Conservation (phyloP, 1,140 invertebrate genomes). For the Stenopsyche tienmushanensis region DNA sequence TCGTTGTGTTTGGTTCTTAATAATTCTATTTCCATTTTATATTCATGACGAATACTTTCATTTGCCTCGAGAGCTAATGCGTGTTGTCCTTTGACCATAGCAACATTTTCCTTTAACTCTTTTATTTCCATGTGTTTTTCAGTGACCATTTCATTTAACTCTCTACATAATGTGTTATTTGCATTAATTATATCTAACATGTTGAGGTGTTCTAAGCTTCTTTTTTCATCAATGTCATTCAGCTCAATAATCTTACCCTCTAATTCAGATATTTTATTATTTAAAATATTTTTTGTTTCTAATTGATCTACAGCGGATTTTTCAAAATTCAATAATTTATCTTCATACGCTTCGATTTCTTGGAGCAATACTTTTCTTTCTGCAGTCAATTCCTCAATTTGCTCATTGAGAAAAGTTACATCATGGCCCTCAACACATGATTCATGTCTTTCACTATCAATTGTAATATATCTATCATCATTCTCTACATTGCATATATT, state of each 20-base stretch:
- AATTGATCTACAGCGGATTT: neutral
- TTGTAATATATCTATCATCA: too few species aligned
- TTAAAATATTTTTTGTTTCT: neutral
- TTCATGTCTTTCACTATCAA: neutral
- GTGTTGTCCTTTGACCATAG: slow-evolving; percentile 55
- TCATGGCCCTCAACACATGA: neutral
- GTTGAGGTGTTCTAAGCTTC: slow-evolving; percentile 45
- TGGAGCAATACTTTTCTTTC: slow-evolving; percentile 4
- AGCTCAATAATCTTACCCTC: neutral
- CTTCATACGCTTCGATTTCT: neutral
- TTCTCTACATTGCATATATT: too few species aligned
- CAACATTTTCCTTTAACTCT: slow-evolving; percentile 50
- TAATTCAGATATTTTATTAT: slow-evolving; percentile 4
- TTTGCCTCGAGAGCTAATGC: slow-evolving; percentile 54
- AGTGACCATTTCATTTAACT: slow-evolving; percentile 51
- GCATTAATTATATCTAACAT: slow-evolving; percentile 51
- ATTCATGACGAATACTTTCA: slow-evolving; percentile 53
- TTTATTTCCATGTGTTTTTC: slow-evolving; percentile 47
- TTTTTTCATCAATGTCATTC: neutral
- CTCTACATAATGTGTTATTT: slow-evolving; percentile 50
- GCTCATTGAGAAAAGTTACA: neutral
- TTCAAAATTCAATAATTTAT: neutral
- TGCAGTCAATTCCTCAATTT: neutral
- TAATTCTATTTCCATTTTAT: slow-evolving; percentile 52
- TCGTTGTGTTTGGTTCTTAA: slow-evolving; percentile 52